Percentiles rank a stretch among this genome's conserved stretches.
Conservation (phyloP, 2,888 invertebrate genomes). For the Muschampia staudingeri region DNA sequence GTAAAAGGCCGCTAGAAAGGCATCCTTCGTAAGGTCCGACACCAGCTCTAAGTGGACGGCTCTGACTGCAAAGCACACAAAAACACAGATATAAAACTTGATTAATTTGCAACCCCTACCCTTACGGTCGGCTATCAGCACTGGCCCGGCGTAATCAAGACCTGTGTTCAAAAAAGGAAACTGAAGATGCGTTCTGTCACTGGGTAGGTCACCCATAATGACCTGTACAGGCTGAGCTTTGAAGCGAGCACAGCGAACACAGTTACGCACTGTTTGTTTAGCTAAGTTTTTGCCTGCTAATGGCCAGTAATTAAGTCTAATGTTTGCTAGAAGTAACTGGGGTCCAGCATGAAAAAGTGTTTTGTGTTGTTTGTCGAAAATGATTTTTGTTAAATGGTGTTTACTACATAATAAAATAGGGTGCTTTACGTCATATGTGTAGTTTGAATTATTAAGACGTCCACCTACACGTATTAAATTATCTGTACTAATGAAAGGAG, state of each 20-base stretch:
- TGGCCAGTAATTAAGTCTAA: conserved; percentile 56
- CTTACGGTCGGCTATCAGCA: conserved; percentile 63
- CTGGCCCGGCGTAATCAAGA: conserved; percentile 64
- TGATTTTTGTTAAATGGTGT: conserved; percentile 56
- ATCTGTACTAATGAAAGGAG: conserved; percentile 30
- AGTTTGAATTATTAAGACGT: conserved; percentile 51
- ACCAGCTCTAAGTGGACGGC: conserved; percentile 66
- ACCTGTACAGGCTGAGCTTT: conserved; percentile 50
- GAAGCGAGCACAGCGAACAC: conserved; percentile 54
- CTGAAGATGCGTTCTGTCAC: conserved; percentile 55
- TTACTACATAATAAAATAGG: conserved; percentile 47
- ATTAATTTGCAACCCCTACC: conserved; percentile 62
- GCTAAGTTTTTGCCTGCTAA: conserved; percentile 50
- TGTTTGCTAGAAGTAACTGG: conserved; percentile 52
- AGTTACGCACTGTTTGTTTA: conserved; percentile 44
- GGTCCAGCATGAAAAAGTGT: conserved; percentile 56
- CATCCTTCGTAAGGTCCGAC: conserved; percentile 59
- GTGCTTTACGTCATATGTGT: conserved; percentile 49
- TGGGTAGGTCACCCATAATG: conserved; percentile 64
- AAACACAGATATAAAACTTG: conserved; percentile 65
- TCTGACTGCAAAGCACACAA: conserved; percentile 63
- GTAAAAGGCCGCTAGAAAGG: conserved; percentile 53
- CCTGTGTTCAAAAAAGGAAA: conserved; percentile 59
- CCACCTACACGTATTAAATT: conserved; percentile 42
- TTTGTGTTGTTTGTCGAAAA: conserved; percentile 49